phyloP scores from a whole-genome alignment of 2,113 vertebrate species.

The Morphnarchus princeps region DNA sequence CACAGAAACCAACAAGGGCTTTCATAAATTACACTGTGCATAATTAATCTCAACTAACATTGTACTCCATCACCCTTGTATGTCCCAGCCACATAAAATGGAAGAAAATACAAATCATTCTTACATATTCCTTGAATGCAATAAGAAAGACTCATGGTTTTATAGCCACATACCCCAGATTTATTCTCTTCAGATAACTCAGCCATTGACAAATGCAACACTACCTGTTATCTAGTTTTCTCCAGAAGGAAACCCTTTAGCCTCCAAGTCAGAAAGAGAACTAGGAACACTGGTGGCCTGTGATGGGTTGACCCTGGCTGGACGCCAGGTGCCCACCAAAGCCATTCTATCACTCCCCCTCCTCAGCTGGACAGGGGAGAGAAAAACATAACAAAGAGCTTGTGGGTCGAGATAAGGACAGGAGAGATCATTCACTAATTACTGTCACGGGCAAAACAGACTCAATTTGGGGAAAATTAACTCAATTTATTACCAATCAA shows the following conservation, averaged over 20 bases:
- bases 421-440: too few species aligned
- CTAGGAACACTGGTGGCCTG: background rate
- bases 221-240: background rate
- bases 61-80: background rate
- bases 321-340: too few species aligned
- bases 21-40: background rate
- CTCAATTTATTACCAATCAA: too few species aligned
- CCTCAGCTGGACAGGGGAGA: too few species aligned
- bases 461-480: too few species aligned
- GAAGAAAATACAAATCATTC: background rate
- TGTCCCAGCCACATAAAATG: background rate
- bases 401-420: too few species aligned
- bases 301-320: too few species aligned
- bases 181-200: background rate
- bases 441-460: too few species aligned
- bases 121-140: background rate
- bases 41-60: background rate
- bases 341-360: too few species aligned
- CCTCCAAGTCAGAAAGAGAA: background rate
- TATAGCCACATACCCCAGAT: background rate
- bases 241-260: background rate
- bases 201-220: background rate
- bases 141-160: background rate
- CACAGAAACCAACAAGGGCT: background rate
- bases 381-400: too few species aligned